Base-by-base conservation (phyloP, 2,888 invertebrate species). In the Netelia virgata region DNA sequence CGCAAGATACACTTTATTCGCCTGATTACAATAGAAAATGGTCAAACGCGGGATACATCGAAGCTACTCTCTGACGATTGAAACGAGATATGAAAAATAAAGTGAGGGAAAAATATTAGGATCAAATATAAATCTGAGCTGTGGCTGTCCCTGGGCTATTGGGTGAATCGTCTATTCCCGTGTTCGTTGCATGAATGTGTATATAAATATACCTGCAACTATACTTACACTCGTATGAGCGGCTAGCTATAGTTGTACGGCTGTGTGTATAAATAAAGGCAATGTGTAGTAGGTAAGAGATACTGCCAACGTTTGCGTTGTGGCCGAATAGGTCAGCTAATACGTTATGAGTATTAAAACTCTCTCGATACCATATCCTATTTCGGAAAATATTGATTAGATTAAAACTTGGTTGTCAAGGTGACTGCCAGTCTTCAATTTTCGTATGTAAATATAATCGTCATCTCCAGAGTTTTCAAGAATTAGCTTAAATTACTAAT, bases 121-220 rank as follows among this genome's bases (percentile, higher is more conserved):
- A 73, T 76, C 82, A 80, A 85, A 85, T 83, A 83, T 83, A 85
- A 83, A 80, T 69, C 50, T 57, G 76, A 73, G 82, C 66, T 61
- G 78, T 64, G 72, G 82, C 84, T 84, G 50, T 53, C 61, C 57
- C 75, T 66, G 66, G 84, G 75, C 75, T 20, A 72, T 76, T 70
- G 14, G 59, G 36, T 3, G 59, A 63, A 78, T 57, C 41, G 43
- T 61, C 77, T 72, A 68, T 70, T 50, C 41, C 61, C 28, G 70
- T 72, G 53, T 28, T 28, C 50, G 36, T 43, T 14, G 20, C 14
- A 80, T 41, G 18, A 64, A 55, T 61, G 41, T 75, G 47, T 41
- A 76, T 66, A 66, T 50, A 77, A 41, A 68, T 61, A 57, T 76
- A 55, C n/a, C 9, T 18, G 8, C 9, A 57, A 9, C 14, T n/a